phyloP scores from a whole-genome alignment of 2,888 invertebrate genomes.

The Rotaria socialis region DNA sequence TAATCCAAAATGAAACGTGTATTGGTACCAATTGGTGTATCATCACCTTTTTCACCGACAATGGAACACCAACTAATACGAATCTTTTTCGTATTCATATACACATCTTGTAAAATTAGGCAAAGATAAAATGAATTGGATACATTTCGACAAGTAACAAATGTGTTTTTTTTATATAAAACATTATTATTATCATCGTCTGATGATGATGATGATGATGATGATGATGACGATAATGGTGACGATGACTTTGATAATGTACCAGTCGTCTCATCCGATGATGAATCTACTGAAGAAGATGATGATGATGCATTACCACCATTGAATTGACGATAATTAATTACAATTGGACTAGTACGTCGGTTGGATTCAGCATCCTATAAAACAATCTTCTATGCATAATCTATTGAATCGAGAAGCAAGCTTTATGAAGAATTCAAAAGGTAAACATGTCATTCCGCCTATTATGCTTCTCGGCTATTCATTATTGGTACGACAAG shows the following conservation, averaged over 20 bases:
- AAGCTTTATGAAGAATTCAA: too few species aligned
- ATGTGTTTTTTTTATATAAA: not conserved
- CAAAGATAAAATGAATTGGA: conserved; percentile 66
- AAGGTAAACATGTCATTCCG: too few species aligned
- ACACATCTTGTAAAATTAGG: conserved; percentile 82
- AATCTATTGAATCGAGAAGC: not conserved
- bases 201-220: not conserved
- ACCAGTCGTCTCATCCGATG: too few species aligned
- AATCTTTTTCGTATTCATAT: conserved; percentile 72
- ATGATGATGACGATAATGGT: not conserved
- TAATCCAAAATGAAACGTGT: conserved; percentile 65
- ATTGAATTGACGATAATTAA: not conserved
- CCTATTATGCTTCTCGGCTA: too few species aligned
- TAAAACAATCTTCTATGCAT: not conserved
- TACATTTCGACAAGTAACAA: not conserved
- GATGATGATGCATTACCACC: not conserved
- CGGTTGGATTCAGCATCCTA: not conserved
- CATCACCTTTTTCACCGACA: conserved; percentile 55
- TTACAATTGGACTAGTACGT: not conserved
- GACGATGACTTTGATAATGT: not conserved
- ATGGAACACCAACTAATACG: conserved; percentile 75
- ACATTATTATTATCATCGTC: not conserved
- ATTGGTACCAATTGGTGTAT: conserved; percentile 69
- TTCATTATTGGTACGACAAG: too few species aligned
- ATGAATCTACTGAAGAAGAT: not conserved